Evolutionary conservation across 2,888 invertebrate species (phyloP), one percentile per base, ranked within the genome.

Genomic region (Cataglyphis cursor): DNA sequence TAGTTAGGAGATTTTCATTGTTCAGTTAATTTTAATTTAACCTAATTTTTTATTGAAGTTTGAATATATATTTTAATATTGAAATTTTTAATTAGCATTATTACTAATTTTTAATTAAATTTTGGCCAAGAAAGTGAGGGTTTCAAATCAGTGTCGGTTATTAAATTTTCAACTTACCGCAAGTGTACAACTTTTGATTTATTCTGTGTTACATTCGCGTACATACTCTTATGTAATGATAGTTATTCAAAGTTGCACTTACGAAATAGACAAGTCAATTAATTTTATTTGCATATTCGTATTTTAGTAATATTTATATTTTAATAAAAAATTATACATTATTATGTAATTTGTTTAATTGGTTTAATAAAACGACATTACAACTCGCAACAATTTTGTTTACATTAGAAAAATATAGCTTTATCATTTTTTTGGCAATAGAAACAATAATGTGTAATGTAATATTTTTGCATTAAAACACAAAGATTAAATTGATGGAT

Each of bases 161-260:
- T 18, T 31, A 12, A 70, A 78, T 28, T 78, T 70, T n/a, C 70
- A 70, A 44, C 18, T 76, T n/a, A 44, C 3, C 8, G 57, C 9
- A 41, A 28, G 10, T 57, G 21, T 15, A 8, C 18, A 70, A 70
- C 44, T 78, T 78, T 78, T 70, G 24, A 78, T 68, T 8, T 31
- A 78, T 35, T 48, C 35, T n/a, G 8, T 21, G 12, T 35, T 66
- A 35, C n/a, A 12, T 24, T 15, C 38, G 15, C 48, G 2, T 51
- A 75, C 64, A 24, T 44, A 68, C 21, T 68, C 31, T 57, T 68
- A 44, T 28, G 12, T 66, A 78, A 44, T 18, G 31, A 41, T 44
- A 31, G 15, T 31, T 64, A 64, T 78, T 78, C 44, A 31, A 68
- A 59, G 54, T 66, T 65, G n/a, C 66, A 24, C 10, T 66, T 57